Conservation (phyloP, 2,113 vertebrate genomes). For the Paratilapia polleni region DNA sequence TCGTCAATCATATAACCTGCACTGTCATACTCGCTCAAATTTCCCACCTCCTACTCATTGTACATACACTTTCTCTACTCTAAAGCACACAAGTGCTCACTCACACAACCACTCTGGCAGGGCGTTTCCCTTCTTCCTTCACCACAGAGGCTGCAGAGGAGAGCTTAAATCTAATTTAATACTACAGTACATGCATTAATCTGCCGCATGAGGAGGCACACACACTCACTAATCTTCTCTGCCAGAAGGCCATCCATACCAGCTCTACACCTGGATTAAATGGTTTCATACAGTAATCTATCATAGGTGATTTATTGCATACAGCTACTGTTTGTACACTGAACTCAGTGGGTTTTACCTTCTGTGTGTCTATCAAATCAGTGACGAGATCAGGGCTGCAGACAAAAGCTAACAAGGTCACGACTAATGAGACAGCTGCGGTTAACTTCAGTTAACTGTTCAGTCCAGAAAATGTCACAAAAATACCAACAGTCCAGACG, state of each 20-base stretch:
- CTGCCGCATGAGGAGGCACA: conserved; percentile 40
- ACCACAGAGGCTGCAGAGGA: conserved; percentile 30
- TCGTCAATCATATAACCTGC: conserved; percentile 44
- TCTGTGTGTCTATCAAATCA: neutral
- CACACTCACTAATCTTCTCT: conserved; percentile 50
- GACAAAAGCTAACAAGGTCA: neutral
- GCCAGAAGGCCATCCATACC: conserved; percentile 49
- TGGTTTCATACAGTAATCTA: conserved; percentile 49
- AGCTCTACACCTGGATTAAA: conserved; percentile 61
- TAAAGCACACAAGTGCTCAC: neutral
- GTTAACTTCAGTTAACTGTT: neutral
- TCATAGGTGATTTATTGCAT: conserved; percentile 43
- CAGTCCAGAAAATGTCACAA: neutral
- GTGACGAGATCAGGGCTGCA: conserved; percentile 2
- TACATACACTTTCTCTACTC: neutral
- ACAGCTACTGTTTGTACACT: conserved; percentile 34
- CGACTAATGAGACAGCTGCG: neutral
- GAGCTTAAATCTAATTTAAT: conserved; percentile 46
- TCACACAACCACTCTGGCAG: conserved; percentile 18
- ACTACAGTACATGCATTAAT: conserved; percentile 55
- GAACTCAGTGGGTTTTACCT: neutral
- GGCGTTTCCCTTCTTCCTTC: conserved; percentile 45
- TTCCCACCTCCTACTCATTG: conserved; percentile 23
- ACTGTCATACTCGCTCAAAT: conserved; percentile 37
- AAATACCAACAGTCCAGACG: neutral